Base-by-base conservation (phyloP, 2,888 invertebrate genomes). In the Tenthredo distinguenda region DNA sequence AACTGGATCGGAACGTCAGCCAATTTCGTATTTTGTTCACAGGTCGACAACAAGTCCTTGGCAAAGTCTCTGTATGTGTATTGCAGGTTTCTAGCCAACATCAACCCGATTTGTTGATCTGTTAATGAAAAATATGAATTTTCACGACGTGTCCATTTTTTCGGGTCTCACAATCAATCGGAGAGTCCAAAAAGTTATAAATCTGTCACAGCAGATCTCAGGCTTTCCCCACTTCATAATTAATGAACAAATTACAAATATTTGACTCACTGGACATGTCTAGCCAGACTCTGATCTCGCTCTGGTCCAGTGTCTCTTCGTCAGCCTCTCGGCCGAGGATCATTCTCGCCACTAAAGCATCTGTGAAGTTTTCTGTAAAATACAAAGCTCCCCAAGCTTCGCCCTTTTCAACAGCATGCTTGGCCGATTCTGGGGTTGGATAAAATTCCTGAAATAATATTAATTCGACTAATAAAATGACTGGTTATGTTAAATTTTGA, bases 81-180 rank as follows among this genome's bases (percentile, higher is more conserved):
- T 92, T 98, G 97, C 86, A 99, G 95, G 92, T 98, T 97, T 86
- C 98, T 94, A 93, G 98, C 97, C 77, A 99, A 94, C 95, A 98
- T 97, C 90, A 98, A 95, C 0, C 98, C 97, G 90, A 99, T 98
- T 94, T 99, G 98, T 93, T 99, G 98, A 96, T 98, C 96, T 96
- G 91, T 40, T 90, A 91, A 86, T 10, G 31, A 77, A 55, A 55
- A 77, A 50, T n/a, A 77, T 50, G 18, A 26, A 31, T 21, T 9
- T 77, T 85, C 1, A 74, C 15, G 10, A 74, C 1, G 21, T 26
- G 0, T 62, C 21, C 6, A 26, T 62, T 31, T 31, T 34, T 68
- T 34, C 0, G 68, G 0, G 62, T 34, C 26, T 62, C 3, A 7
- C 9, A 58, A 21, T 58, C 6, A 2, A 62, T 62, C 21, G 2